Base-by-base conservation (phyloP, 2,797 vertebrate genomes). In the Aphelocoma californica region DNA sequence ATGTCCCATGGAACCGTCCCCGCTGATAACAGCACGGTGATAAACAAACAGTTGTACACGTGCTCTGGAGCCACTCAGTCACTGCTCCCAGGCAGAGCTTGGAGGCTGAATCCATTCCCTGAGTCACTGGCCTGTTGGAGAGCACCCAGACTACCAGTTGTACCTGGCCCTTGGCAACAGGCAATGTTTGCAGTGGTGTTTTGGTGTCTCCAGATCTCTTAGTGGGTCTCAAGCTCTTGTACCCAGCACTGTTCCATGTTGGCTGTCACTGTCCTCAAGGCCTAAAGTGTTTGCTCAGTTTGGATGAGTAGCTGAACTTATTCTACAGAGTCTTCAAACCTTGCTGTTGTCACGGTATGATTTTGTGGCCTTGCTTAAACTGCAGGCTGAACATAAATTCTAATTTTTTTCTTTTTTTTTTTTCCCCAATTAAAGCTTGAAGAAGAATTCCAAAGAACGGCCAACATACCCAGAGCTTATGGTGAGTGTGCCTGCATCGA, bases 361-460 rank as follows among this genome's bases (percentile, higher is more conserved):
- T 36, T 44, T 60, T 81, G 32, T 65, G 65, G 32, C 51, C 28
- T 81, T 90, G 32, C n/a, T 88, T 61, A 28, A 60, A 50, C 38
- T 79, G 36, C 44, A 32, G 42, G 31, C 34, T 44, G n/a, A 70
- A 75, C 12, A 8, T 58, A 70, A 88, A 42, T 36, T 56, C 18
- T 24, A 12, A 21, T 12, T 9, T 48, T 70, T 47, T 60, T 19
- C 42, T 19, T 85, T 73, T 36, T 56, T 7, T 70, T 14, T 7
- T 1, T 34, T 34, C 34, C n/a, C 36, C 32, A 58, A 31, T 97
- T 96, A 92, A 98, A 99, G 99, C 98, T 99, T 99, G 97, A 99
- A 99, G 98, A 99, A 99, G 98, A 99, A 99, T 98, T 99, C 99
- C 98, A 99, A 98, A 98, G 99, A 99, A 96, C 98, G 99, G 96